Evolutionary conservation across 64 coral and sea anemone genomes (phyloP).

Genomic region (Astreopora myriophthalma): DNA sequence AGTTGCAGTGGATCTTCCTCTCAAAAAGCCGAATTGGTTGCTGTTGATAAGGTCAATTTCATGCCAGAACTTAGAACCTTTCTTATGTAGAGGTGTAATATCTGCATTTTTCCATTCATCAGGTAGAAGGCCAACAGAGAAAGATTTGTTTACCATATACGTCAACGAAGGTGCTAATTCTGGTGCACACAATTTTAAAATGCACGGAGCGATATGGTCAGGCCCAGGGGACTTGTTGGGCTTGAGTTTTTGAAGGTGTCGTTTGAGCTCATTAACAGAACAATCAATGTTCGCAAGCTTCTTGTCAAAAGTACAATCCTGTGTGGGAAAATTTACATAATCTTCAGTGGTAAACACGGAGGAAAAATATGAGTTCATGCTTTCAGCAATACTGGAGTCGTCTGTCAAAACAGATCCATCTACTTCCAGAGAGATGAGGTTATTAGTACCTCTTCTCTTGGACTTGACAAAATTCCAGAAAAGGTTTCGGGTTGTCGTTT

Average conservation of each 20-base stretch:
- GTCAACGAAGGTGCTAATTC: constrained; percentile 26
- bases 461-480: constrained; percentile 67
- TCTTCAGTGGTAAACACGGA: constrained; percentile 62
- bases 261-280: not conserved
- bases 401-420: constrained; percentile 22
- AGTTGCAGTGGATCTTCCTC: constrained; percentile 18
- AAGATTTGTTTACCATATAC: constrained; percentile 33
- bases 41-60: not conserved
- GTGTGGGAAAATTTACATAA: constrained; percentile 46
- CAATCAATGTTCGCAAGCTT: constrained; percentile 48
- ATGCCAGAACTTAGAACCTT: not conserved
- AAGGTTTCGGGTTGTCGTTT: constrained; percentile 50
- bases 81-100: not conserved
- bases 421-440: constrained; percentile 47
- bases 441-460: constrained; percentile 59
- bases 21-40: constrained; percentile 5
- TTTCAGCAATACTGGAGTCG: constrained; percentile 6
- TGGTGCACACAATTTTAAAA: not conserved
- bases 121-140: not conserved
- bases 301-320: constrained; percentile 6
- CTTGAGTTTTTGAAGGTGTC: not conserved
- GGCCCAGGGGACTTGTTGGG: constrained; percentile 67
- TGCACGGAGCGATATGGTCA: constrained; percentile 40
- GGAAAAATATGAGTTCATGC: constrained; percentile 47
- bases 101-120: not conserved